Evolutionary conservation across 2,888 invertebrate genomes (phyloP), one percentile per base, ranked within the genome.

Genomic region (Chymomyza caudatula): DNA sequence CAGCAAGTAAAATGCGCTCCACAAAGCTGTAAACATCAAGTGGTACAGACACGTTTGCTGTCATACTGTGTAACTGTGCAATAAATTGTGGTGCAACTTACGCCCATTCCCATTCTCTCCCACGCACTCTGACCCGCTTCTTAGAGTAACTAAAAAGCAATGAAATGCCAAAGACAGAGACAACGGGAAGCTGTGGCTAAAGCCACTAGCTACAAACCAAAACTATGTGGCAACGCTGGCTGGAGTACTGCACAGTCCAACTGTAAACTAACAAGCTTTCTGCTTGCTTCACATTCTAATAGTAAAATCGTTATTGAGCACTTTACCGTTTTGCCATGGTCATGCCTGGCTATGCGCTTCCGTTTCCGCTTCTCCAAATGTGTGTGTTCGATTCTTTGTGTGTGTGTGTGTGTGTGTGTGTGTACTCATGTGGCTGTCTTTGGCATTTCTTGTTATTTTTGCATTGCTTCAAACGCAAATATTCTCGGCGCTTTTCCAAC

Each of bases 251-350:
- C 5, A 5, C 2, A 47, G 17, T 47, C 47, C 15, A 47, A 47
- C 47, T 19, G 13, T 25, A 49, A 65, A 60, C 63, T 61, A 63
- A 65, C 58, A 54, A 70, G 66, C 58, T 61, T 67, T 64, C 53
- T 57, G 58, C 59, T 60, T 42, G 51, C 56, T 52, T 70, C 51
- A 52, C 71, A 65, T 70, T 71, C 60, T 63, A 68, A 77, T 73
- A 69, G 60, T 58, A 71, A 81, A 80, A 73, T 68, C 63, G 67
- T 60, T 64, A 75, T 64, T 74, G 55, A 69, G 67, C 55, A 72
- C 65, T 52, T 67, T 54, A 63, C 25, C 64, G 43, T 58, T 65
- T 55, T 54, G 29, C 43, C 20, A 42, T 55, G 65, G 64, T 67
- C 74, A 64, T 61, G 62, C 53, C 44, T 53, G 22, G 61, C 65